Base-by-base conservation (phyloP, 1,140 invertebrate species). In the Lepidurus couesii region DNA sequence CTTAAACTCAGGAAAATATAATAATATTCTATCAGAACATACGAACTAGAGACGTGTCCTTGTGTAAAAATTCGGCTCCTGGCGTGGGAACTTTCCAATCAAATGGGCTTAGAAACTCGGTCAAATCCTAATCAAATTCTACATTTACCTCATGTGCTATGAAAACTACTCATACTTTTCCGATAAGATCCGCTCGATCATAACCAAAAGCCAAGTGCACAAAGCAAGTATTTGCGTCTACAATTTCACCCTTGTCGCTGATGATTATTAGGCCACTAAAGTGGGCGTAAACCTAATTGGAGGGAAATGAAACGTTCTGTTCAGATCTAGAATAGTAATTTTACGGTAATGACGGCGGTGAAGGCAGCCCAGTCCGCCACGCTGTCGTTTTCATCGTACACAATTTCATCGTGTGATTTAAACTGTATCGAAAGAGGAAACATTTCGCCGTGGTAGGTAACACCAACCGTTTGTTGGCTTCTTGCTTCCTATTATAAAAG, bases 221-320 rank as follows among this genome's bases (percentile, higher is more conserved):
- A 82, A 91, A 91, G 82, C 90, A 89, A 80, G 90, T 88, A 83
- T 91, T 91, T 80, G 89, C 89, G 13, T 88, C 89, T 16, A 89
- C 87, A 76, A 91, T 89, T n/a, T 86, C 85, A 7, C 88, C 89
- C 79, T 86, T 84, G 10, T 89, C 88, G 78, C 89, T 87, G 1
- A 91, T 86, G 11, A 90, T 89, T 24, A 91, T 86, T n/a, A 91
- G 83, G 13, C 90, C 90, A 82, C 89, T 91, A 75, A 91, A 89
- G 82, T 90, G 91, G 80, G 89, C 88, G 81, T 90, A 91, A 8
- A 91, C 84, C 85, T 85, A 85, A 7, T 65, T 16, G 21, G n/a
- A 9, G 21, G 13, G 3, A 65, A 7, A 11, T 16, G n/a, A 7
- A 9, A 9, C 8, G 21, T 16, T 16, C 34, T 34, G 34, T 34